Percentiles rank a stretch among this genome's conserved stretches.
These are phyloP conservation scores for Montipora efflorescens DNA, from an alignment of 64 coral and sea anemone species.

Conservation along the genomic window DNA sequence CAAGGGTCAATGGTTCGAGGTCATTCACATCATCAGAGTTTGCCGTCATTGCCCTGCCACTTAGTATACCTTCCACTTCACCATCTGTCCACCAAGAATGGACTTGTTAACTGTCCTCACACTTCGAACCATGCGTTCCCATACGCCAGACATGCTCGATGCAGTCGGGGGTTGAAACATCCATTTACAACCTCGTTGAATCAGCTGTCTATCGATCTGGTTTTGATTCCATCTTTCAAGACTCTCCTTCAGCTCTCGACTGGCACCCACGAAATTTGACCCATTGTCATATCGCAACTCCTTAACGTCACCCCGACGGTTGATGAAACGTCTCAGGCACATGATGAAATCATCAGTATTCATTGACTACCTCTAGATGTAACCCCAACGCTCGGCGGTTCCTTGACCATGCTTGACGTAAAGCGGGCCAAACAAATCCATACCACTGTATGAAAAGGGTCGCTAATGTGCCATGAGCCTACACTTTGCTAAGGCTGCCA, in stretches of 20 bases:
- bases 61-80: slow-evolving; percentile 53
- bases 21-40: slow-evolving; percentile 70
- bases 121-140: too few species aligned
- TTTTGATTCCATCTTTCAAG: too few species aligned
- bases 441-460: slow-evolving; percentile 39
- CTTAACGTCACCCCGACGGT: slow-evolving; percentile 31
- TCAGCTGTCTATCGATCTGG: too few species aligned
- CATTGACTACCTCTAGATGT: background rate
- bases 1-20: slow-evolving; percentile 52
- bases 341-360: slow-evolving; percentile 61
- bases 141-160: slow-evolving; percentile 29
- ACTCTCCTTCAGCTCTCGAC: slow-evolving; percentile 9
- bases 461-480: slow-evolving; percentile 16
- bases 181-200: background rate
- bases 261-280: slow-evolving; percentile 25
- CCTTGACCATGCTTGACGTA: slow-evolving; percentile 54
- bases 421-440: slow-evolving; percentile 58
- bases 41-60: slow-evolving; percentile 63
- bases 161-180: slow-evolving; percentile 59
- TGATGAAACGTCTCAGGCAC: slow-evolving; percentile 59
- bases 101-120: slow-evolving; percentile 39
- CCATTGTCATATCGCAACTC: slow-evolving; percentile 61
- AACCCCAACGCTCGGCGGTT: background rate
- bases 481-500: slow-evolving; percentile 25
- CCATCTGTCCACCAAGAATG: slow-evolving; percentile 6